Percentiles rank a stretch among this genome's conserved stretches.
Conservation (phyloP, 2,888 invertebrate species). For the Hypena proboscidalis region DNA sequence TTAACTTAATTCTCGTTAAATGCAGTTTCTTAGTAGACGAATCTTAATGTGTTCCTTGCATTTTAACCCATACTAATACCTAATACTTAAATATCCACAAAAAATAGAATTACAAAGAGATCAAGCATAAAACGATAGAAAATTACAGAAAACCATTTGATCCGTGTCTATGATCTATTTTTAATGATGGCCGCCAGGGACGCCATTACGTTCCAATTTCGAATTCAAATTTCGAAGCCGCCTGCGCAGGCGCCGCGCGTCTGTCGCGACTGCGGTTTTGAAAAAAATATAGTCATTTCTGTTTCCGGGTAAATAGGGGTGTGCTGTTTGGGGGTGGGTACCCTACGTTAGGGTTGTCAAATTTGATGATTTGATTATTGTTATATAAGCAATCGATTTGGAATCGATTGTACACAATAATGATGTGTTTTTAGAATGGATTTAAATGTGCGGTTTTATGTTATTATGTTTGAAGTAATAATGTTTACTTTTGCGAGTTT, state of each 20-base stretch:
- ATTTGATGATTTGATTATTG: slow-evolving; percentile 50
- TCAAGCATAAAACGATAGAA: slow-evolving; percentile 55
- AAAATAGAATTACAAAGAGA: slow-evolving; percentile 55
- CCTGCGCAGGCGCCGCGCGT: slow-evolving; percentile 64
- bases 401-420: slow-evolving; percentile 18
- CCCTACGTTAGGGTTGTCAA: slow-evolving; percentile 37
- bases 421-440: slow-evolving; percentile 16
- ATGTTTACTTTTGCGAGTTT: too few relatives aligned
- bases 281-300: slow-evolving; percentile 57
- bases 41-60: neutral
- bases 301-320: slow-evolving; percentile 56
- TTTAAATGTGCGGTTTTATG: slow-evolving; percentile 9
- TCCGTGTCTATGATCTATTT: slow-evolving; percentile 74
- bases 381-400: slow-evolving; percentile 52
- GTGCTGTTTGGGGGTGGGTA: slow-evolving; percentile 37
- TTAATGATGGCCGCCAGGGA: slow-evolving; percentile 75
- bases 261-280: slow-evolving; percentile 67
- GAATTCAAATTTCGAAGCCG: slow-evolving; percentile 67
- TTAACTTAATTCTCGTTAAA: too few relatives aligned
- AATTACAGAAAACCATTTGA: slow-evolving; percentile 62
- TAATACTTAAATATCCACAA: slow-evolving; percentile 22
- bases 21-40: too few relatives aligned
- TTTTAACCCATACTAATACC: slow-evolving; percentile 18
- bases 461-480: neutral
- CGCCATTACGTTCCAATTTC: slow-evolving; percentile 70